These are phyloP conservation scores for Colaptes auratus DNA, from an alignment of 2,113 vertebrate genomes.

Conservation along the genomic window DNA sequence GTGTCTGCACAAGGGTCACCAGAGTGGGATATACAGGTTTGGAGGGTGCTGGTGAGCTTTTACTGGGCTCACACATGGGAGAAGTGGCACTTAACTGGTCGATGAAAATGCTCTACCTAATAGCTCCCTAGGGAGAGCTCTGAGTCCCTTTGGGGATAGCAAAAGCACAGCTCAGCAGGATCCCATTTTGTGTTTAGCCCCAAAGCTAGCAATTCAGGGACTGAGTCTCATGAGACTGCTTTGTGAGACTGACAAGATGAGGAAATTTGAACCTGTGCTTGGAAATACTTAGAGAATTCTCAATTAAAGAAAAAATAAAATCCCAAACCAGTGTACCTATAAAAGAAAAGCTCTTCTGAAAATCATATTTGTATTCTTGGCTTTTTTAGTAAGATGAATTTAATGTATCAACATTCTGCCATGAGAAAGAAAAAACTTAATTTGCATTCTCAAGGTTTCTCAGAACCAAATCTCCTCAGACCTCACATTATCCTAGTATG, in stretches of 20 bases:
- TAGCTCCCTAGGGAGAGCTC: background rate
- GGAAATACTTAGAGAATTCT: background rate
- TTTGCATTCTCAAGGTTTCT: background rate
- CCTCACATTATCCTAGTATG: rapidly evolving
- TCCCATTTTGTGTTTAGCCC: background rate
- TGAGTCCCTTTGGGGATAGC: background rate
- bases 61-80: rapidly evolving
- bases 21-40: background rate
- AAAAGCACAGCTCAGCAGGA: background rate
- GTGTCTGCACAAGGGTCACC: background rate
- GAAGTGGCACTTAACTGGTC: background rate
- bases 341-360: background rate
- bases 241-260: background rate
- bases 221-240: background rate
- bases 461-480: background rate
- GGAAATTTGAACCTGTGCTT: background rate
- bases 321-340: background rate
- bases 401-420: background rate
- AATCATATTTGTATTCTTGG: background rate
- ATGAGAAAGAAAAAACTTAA: too few relatives aligned
- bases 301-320: background rate
- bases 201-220: background rate
- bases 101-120: background rate
- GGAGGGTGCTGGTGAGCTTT: background rate
- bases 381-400: background rate